Percentiles rank a stretch among this genome's conserved stretches.
These are phyloP conservation scores for Hoplostethus mediterraneus DNA, from an alignment of 2,797 vertebrate genomes.

Conservation along the genomic window DNA sequence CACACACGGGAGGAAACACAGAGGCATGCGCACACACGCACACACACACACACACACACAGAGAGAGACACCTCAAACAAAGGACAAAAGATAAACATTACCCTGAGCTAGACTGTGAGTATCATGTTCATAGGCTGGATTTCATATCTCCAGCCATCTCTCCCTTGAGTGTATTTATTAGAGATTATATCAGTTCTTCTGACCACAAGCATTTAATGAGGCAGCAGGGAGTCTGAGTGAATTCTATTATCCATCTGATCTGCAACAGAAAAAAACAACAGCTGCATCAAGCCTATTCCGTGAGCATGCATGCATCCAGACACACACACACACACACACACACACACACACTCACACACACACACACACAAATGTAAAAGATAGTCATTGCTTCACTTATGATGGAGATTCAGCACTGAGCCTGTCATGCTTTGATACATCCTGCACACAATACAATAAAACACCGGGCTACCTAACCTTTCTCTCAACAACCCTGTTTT, in stretches of 20 bases:
- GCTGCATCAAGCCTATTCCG: conserved; percentile 61
- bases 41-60: conserved; percentile 9
- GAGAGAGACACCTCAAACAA: conserved; percentile 52
- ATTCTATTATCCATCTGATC: conserved; percentile 77
- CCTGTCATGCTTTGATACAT: conserved; percentile 13
- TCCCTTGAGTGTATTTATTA: conserved; percentile 80
- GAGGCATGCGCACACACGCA: conserved; percentile 34
- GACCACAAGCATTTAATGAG: conserved; percentile 81
- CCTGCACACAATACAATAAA: conserved; percentile 13
- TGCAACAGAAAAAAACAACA: conserved; percentile 67
- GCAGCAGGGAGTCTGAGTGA: conserved; percentile 71
- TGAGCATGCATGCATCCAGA: conserved; percentile 32
- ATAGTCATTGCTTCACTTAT: neutral
- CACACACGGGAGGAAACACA: conserved; percentile 30
- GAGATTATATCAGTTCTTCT: conserved; percentile 81
- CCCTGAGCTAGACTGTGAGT: conserved; percentile 48
- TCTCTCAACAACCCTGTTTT: neutral
- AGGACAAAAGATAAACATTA: conserved; percentile 55
- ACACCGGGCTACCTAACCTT: neutral
- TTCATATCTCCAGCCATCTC: conserved; percentile 57
- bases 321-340: conserved; percentile 3
- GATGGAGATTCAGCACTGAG: neutral
- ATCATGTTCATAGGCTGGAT: conserved; percentile 67
- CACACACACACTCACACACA: conserved; percentile 4
- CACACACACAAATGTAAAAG: neutral